Conservation (phyloP, 2,113 vertebrate genomes). For the Burhinus oedicnemus region DNA sequence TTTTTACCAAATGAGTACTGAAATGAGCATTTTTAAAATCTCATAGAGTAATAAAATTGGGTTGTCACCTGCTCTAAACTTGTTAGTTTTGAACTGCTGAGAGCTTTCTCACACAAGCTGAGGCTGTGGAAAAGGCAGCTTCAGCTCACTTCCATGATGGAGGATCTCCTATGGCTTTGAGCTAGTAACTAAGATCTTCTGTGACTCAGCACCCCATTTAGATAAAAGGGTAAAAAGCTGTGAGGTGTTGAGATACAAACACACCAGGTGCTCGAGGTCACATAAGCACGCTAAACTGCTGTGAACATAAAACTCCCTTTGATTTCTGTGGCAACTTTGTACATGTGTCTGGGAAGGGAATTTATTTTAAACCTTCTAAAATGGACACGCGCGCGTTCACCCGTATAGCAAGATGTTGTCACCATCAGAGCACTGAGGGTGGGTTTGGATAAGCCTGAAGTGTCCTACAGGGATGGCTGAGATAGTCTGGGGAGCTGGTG, state of each 20-base stretch:
- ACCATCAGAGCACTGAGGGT: background rate
- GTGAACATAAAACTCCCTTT: background rate
- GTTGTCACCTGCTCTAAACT: background rate
- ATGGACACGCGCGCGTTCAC: fast-evolving
- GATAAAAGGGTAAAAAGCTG: background rate
- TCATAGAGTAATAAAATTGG: background rate
- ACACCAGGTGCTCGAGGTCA: background rate
- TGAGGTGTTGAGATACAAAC: background rate
- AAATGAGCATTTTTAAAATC: background rate
- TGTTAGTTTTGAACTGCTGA: background rate
- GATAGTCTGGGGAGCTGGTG: background rate
- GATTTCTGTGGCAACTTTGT: background rate
- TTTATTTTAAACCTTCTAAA: background rate
- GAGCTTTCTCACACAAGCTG: background rate
- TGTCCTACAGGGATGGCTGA: background rate
- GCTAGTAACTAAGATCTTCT: background rate
- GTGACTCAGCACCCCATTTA: background rate
- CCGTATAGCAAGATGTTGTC: background rate
- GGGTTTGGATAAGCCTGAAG: background rate
- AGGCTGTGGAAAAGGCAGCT: background rate
- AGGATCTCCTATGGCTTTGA: background rate
- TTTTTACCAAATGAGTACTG: background rate
- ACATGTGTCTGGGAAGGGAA: background rate
- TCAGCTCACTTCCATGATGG: background rate
- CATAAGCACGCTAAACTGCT: background rate